phyloP scores from a whole-genome alignment of 1,140 invertebrate genomes.

The Lanistes nyassanus region DNA sequence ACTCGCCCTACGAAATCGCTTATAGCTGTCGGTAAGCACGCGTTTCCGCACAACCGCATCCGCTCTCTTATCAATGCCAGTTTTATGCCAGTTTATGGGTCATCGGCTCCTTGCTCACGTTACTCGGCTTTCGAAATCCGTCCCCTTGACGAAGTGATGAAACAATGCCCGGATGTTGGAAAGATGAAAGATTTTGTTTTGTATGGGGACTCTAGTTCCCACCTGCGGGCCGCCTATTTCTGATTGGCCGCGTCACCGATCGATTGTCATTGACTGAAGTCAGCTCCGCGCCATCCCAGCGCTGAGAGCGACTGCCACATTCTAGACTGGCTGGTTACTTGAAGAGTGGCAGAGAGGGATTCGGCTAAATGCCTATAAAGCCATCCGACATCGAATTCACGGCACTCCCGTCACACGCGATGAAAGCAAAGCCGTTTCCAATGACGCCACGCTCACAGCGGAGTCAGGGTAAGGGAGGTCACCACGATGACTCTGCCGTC shows the following conservation, averaged over 20 bases:
- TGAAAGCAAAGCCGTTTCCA: background rate
- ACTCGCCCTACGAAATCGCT: constrained; percentile 17
- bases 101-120: constrained; percentile 14
- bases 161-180: constrained; percentile 28
- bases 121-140: constrained; percentile 17
- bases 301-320: background rate
- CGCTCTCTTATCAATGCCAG: constrained; percentile 8
- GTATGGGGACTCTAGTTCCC: constrained; percentile 13
- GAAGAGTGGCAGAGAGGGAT: background rate
- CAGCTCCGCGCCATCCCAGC: background rate
- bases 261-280: constrained; percentile 26
- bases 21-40: constrained; percentile 24
- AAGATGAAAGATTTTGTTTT: constrained; percentile 23
- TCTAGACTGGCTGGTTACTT: background rate
- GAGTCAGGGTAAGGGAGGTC: background rate
- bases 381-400: background rate
- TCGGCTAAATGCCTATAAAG: background rate
- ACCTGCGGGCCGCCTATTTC: constrained; percentile 19
- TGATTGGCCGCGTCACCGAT: constrained; percentile 23
- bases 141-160: constrained; percentile 18
- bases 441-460: too few species aligned
- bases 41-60: constrained; percentile 19
- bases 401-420: background rate
- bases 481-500: background rate
- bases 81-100: constrained; percentile 3